A percentile compares a stretch with the other conserved stretches of the same genome.
Evolutionary conservation across 2,888 invertebrate species (phyloP).

Genomic region (Frankliniella intonsa): DNA sequence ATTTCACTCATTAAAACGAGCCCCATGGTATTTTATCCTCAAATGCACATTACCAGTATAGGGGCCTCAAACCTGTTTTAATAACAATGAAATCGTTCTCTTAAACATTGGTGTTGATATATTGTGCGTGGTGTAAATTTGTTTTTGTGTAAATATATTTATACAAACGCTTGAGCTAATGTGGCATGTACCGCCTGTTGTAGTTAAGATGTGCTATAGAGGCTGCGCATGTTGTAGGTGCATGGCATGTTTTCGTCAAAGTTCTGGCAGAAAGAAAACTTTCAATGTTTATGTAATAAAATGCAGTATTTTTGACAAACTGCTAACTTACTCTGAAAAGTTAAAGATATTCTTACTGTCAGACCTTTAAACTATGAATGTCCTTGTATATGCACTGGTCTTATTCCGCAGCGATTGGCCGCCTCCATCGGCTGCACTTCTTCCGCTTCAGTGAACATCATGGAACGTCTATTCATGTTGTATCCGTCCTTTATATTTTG

Average conservation of each 20-base stretch:
- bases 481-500: constrained; percentile 8
- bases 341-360: not conserved
- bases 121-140: constrained; percentile 32
- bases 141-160: not conserved
- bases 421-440: constrained; percentile 23
- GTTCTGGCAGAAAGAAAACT: not conserved
- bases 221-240: not conserved
- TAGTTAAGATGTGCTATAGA: not conserved
- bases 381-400: constrained; percentile 26
- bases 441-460: constrained; percentile 25
- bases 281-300: not conserved
- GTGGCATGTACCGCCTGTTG: constrained; percentile 10
- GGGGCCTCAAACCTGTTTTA: constrained; percentile 50
- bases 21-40: not conserved
- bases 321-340: not conserved
- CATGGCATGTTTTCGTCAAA: not conserved
- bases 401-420: constrained; percentile 25
- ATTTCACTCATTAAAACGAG: constrained; percentile 39
- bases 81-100: constrained; percentile 49
- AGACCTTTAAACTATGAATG: not conserved
- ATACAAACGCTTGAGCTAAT: not conserved
- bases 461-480: constrained; percentile 19
- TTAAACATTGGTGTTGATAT: constrained; percentile 50
- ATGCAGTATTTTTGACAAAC: not conserved
- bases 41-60: constrained; percentile 37